Evolutionary conservation across 2,113 vertebrate species (phyloP).

Genomic region (Pelodiscus sinensis): DNA sequence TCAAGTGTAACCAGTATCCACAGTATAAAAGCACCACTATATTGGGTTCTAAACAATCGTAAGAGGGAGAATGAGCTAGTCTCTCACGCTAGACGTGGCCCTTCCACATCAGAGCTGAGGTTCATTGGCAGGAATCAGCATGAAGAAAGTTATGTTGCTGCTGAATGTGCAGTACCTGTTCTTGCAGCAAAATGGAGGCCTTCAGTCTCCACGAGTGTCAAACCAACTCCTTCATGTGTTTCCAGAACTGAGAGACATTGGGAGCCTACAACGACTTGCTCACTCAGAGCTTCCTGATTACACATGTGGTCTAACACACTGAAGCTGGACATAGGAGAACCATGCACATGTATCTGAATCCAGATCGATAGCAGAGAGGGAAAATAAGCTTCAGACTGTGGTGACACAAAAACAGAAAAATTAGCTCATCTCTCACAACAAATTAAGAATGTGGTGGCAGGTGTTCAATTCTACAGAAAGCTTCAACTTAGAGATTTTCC

Average conservation of each 20-base stretch:
- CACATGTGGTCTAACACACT: fast-evolving
- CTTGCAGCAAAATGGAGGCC: not conserved
- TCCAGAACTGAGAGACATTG: not conserved
- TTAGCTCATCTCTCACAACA: not conserved
- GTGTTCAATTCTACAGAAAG: not conserved
- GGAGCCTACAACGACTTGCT: fast-evolving
- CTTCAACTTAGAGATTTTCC: not conserved
- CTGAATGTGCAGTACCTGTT: not conserved
- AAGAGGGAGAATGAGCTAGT: not conserved
- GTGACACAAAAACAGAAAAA: not conserved
- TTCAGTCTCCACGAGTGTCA: not conserved
- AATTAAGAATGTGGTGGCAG: not conserved
- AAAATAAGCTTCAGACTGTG: not conserved
- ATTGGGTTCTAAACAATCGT: not conserved
- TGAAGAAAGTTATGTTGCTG: fast-evolving
- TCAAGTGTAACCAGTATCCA: not conserved
- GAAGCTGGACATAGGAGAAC: not conserved
- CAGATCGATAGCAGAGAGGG: not conserved
- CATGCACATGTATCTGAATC: not conserved
- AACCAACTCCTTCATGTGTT: fast-evolving
- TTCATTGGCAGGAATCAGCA: not conserved
- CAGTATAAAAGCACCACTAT: not conserved
- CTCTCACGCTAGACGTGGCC: fast-evolving
- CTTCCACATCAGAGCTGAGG: not conserved
- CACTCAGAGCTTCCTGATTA: fast-evolving